These are phyloP conservation scores for Coracopsis vasa DNA, from an alignment of 2,113 vertebrate species.

Conservation along the genomic window DNA sequence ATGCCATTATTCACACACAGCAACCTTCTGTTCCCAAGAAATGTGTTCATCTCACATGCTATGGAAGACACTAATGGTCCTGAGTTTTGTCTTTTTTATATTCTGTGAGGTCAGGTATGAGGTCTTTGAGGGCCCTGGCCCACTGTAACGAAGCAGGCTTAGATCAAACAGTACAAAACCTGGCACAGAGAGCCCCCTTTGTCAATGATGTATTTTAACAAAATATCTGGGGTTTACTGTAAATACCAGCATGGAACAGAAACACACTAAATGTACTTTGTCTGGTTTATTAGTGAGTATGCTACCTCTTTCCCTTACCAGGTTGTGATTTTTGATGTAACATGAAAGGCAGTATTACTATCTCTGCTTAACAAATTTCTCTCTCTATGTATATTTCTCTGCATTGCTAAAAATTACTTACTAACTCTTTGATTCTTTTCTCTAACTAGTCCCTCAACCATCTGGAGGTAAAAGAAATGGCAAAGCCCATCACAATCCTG, in stretches of 20 bases:
- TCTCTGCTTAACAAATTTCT: not conserved
- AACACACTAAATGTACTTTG: not conserved
- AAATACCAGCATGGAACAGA: not conserved
- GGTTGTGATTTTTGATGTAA: not conserved
- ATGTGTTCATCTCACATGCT: not conserved
- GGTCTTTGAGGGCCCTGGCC: not conserved
- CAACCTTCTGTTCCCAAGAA: not conserved
- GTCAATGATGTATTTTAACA: not conserved
- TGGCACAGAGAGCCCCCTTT: not conserved
- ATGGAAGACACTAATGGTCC: not conserved
- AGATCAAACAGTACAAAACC: not conserved
- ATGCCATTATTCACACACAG: not conserved
- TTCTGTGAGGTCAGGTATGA: not conserved
- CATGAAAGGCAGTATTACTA: not conserved
- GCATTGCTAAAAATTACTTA: not conserved
- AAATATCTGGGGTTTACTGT: not conserved
- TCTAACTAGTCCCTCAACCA: not conserved
- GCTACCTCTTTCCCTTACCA: not conserved
- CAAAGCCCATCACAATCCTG: not conserved
- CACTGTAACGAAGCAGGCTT: not conserved
- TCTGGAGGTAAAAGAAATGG: not conserved
- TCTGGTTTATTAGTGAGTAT: not conserved
- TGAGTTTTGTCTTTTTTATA: not conserved
- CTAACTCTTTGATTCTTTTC: not conserved
- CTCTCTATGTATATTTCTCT: not conserved